phyloP scores from a whole-genome alignment of 2,797 vertebrate species.

The Steatocranus sp. region DNA sequence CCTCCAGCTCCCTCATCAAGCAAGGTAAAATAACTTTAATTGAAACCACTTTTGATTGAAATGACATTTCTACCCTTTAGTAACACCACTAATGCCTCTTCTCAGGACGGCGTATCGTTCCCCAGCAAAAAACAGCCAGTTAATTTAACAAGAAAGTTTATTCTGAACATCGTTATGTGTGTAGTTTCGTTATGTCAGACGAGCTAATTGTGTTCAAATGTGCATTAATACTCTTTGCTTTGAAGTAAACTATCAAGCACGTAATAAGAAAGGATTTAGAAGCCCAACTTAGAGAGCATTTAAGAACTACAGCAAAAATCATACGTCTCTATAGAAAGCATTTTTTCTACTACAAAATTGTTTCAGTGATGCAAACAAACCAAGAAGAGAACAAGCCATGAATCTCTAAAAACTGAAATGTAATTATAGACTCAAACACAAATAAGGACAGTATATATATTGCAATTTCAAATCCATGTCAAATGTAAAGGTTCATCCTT shows the following conservation, averaged over 20 bases:
- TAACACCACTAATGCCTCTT: not conserved
- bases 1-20: constrained; percentile 68
- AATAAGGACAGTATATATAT: not conserved
- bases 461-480: not conserved
- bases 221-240: not conserved
- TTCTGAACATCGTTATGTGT: not conserved
- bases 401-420: not conserved
- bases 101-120: not conserved
- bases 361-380: not conserved
- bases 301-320: not conserved
- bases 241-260: not conserved
- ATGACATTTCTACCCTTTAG: constrained; percentile 46
- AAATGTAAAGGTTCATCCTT: not conserved
- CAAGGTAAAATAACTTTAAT: constrained; percentile 75
- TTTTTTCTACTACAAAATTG: not conserved
- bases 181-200: not conserved
- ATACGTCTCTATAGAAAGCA: not conserved
- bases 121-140: constrained; percentile 17
- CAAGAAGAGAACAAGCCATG: not conserved
- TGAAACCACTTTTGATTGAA: constrained; percentile 76
- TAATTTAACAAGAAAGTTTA: constrained; percentile 9
- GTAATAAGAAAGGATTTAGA: not conserved
- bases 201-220: not conserved
- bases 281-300: not conserved
- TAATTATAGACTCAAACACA: not conserved